These are phyloP conservation scores for Sebastes cheni DNA, from an alignment of 2,797 vertebrate genomes.

Conservation along the genomic window DNA sequence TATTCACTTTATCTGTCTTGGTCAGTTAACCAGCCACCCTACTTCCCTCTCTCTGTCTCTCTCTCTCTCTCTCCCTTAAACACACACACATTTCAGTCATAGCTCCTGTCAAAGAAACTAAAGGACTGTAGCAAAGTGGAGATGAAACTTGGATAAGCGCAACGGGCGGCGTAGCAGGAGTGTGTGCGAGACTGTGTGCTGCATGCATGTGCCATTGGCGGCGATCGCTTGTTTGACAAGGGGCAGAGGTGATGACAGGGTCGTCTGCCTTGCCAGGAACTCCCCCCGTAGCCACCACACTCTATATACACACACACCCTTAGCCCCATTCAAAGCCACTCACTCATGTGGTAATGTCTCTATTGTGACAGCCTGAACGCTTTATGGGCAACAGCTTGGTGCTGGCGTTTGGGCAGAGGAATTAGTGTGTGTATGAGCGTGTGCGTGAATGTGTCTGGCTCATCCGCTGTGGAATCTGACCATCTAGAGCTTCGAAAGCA, in stretches of 20 bases:
- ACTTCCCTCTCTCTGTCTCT: background rate
- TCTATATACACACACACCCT: slow-evolving; percentile 73
- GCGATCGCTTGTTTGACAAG: slow-evolving; percentile 67
- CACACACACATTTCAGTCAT: slow-evolving; percentile 3
- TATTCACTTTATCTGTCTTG: slow-evolving; percentile 14
- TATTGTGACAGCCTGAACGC: slow-evolving; percentile 78
- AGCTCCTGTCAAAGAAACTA: background rate
- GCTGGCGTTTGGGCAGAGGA: slow-evolving; percentile 76
- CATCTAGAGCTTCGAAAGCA: slow-evolving; percentile 41
- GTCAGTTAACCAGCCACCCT: background rate
- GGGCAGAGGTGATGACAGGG: slow-evolving; percentile 79
- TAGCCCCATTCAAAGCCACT: slow-evolving; percentile 77
- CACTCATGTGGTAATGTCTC: slow-evolving; percentile 86
- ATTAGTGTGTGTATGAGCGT: slow-evolving; percentile 57
- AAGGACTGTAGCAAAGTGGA: slow-evolving; percentile 23
- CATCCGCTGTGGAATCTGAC: slow-evolving; percentile 52
- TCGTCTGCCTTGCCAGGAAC: slow-evolving; percentile 77
- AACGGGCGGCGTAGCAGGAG: slow-evolving; percentile 26
- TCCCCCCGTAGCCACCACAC: slow-evolving; percentile 60
- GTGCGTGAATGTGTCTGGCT: slow-evolving; percentile 36
- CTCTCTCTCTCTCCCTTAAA: background rate
- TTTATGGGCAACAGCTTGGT: slow-evolving; percentile 83
- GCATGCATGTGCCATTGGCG: slow-evolving; percentile 39
- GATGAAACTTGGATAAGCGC: slow-evolving; percentile 16
- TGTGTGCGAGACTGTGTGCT: slow-evolving; percentile 35